Conservation (phyloP, 2,888 invertebrate species). For the Choristoneura rosaceana region DNA sequence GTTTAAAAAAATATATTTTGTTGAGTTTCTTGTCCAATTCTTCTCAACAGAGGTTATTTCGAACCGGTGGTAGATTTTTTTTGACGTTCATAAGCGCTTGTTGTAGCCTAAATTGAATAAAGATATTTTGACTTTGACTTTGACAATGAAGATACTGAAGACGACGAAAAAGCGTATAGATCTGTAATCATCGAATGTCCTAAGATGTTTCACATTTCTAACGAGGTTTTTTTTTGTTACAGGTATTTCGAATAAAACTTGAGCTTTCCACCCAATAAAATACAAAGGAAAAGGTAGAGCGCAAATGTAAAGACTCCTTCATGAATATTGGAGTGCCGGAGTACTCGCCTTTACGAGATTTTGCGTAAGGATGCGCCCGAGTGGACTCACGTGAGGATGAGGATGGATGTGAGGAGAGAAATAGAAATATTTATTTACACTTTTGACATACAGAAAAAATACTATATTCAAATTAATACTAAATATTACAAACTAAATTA, state of each 20-base stretch:
- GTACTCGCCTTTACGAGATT: constrained; percentile 37
- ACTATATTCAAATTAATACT: too few species aligned
- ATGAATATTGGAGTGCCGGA: constrained; percentile 38
- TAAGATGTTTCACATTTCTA: constrained; percentile 5
- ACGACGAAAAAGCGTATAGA: neutral
- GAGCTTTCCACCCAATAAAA: constrained; percentile 26
- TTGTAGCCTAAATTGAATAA: too few species aligned
- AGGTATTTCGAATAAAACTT: constrained; percentile 28
- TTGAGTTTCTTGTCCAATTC: too few species aligned
- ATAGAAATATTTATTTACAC: too few species aligned
- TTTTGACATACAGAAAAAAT: too few species aligned
- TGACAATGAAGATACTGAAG: too few species aligned
- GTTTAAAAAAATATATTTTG: too few species aligned
- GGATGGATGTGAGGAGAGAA: neutral
- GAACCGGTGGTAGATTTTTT: too few species aligned
- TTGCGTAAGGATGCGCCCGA: constrained; percentile 19
- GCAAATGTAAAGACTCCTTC: constrained; percentile 32
- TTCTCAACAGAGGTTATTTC: too few species aligned
- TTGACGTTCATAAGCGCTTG: too few species aligned
- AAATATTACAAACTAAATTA: too few species aligned
- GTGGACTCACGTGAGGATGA: constrained; percentile 4
- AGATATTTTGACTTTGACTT: too few species aligned
- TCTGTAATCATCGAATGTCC: neutral
- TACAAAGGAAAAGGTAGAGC: constrained; percentile 29
- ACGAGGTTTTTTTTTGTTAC: constrained; percentile 24